These are phyloP conservation scores for Stegophylla sp. DNA, from an alignment of 2,888 invertebrate genomes.

Conservation along the genomic window DNA sequence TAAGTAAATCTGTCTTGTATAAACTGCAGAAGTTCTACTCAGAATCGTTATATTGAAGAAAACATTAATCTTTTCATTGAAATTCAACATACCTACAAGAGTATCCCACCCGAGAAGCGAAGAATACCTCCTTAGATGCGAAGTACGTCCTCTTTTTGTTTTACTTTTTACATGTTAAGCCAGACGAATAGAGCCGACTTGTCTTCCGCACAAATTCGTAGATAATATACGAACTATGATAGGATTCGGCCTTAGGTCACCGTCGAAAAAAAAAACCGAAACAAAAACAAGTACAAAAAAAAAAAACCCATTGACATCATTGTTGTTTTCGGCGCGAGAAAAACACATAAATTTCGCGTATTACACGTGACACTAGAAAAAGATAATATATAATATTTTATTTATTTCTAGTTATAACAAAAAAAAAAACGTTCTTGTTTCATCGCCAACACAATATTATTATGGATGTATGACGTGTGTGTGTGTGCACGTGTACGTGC, in stretches of 20 bases:
- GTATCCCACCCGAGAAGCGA: too few relatives aligned
- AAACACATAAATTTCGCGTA: conserved; percentile 30
- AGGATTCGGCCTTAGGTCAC: conserved; percentile 31
- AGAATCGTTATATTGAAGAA: too few relatives aligned
- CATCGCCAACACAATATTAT: not conserved
- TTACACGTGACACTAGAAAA: conserved; percentile 28
- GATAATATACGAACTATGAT: conserved; percentile 15
- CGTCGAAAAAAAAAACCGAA: too few relatives aligned
- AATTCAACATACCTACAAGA: too few relatives aligned
- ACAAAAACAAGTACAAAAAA: not conserved
- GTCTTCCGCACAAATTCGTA: not conserved
- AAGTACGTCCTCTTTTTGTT: too few relatives aligned
- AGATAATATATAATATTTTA: conserved; percentile 16
- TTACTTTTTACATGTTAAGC: too few relatives aligned
- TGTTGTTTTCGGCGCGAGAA: conserved; percentile 5
- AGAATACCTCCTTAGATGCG: too few relatives aligned
- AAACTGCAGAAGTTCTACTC: too few relatives aligned
- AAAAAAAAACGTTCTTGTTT: conserved; percentile 18
- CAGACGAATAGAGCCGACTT: too few relatives aligned
- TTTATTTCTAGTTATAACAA: conserved; percentile 21
- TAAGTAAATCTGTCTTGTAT: too few relatives aligned
- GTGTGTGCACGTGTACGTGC: not conserved
- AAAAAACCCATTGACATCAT: conserved; percentile 7
- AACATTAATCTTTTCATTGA: too few relatives aligned
- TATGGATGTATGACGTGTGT: too few relatives aligned